Percentiles rank a stretch among this genome's conserved stretches.
Evolutionary conservation across 2,113 vertebrate species (phyloP).

Genomic region (Equus quagga): DNA sequence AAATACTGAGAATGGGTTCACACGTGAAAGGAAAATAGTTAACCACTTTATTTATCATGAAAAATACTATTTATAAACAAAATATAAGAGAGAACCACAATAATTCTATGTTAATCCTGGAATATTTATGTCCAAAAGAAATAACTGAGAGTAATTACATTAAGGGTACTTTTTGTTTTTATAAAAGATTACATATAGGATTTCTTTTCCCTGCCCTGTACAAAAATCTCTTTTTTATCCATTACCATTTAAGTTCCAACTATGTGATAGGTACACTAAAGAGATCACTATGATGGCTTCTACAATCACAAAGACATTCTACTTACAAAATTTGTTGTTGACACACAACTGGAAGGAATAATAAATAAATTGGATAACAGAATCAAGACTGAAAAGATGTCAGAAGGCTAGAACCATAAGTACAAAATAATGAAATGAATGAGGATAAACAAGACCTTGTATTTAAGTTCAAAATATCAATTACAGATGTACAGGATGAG

Average conservation of each 20-base stretch:
- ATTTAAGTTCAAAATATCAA: slow-evolving; percentile 59
- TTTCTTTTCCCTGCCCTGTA: slow-evolving; percentile 11
- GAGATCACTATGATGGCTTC: slow-evolving; percentile 2
- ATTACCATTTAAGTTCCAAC: slow-evolving; percentile 33
- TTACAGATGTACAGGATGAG: slow-evolving; percentile 44
- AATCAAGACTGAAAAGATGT: slow-evolving; percentile 66
- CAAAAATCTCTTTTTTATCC: background rate
- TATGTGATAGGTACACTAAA: background rate
- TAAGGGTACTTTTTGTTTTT: background rate
- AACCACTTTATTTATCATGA: background rate
- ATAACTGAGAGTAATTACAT: background rate
- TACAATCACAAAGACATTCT: slow-evolving; percentile 43
- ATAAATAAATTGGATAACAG: slow-evolving; percentile 48
- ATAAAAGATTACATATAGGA: background rate
- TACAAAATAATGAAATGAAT: slow-evolving; percentile 63
- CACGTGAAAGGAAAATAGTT: slow-evolving; percentile 19
- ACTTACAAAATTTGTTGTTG: slow-evolving; percentile 53
- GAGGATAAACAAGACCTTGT: slow-evolving; percentile 45
- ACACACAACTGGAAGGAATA: slow-evolving; percentile 50
- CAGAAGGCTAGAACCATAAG: slow-evolving; percentile 42
- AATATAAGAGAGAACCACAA: background rate
- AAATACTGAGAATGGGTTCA: slow-evolving; percentile 4
- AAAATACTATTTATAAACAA: slow-evolving; percentile 50
- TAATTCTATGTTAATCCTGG: background rate
- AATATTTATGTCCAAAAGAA: slow-evolving; percentile 43